These are phyloP conservation scores for Bradynema listronoti DNA, from an alignment of 1,140 invertebrate genomes.

Conservation along the genomic window DNA sequence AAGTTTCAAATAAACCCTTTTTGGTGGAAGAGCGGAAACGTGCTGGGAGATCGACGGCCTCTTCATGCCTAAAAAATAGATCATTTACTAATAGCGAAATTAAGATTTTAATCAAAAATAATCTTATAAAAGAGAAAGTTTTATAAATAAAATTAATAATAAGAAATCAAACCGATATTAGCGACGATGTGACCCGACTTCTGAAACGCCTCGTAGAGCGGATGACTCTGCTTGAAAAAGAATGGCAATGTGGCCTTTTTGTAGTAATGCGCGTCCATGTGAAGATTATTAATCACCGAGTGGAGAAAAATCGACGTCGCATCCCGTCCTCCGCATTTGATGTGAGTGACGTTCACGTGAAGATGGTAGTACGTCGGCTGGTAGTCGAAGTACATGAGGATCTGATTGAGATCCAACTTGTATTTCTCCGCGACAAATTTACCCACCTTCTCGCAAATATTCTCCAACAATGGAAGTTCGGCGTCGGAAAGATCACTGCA, in stretches of 20 bases:
- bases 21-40: too few relatives aligned
- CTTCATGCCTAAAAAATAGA: too few relatives aligned
- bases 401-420: conserved; percentile 19
- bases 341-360: conserved; percentile 78
- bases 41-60: too few relatives aligned
- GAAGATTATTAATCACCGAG: conserved; percentile 79
- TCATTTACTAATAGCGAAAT: too few relatives aligned
- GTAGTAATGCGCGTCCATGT: conserved; percentile 75
- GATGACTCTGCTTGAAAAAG: conserved; percentile 31
- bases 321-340: conserved; percentile 67
- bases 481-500: too few relatives aligned
- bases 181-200: too few relatives aligned
- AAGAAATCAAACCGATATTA: too few relatives aligned
- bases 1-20: too few relatives aligned
- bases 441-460: conserved; percentile 30
- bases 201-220: conserved; percentile 20
- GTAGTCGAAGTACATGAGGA: conserved; percentile 80
- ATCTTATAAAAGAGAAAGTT: too few relatives aligned
- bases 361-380: conserved; percentile 93
- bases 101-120: too few relatives aligned
- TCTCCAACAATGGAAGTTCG: too few relatives aligned
- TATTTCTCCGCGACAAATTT: conserved; percentile 34
- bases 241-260: conserved; percentile 68
- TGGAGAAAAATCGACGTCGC: conserved; percentile 65
- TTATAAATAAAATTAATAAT: too few relatives aligned